These are phyloP conservation scores for Pangasius mekongensis DNA, from an alignment of 2,797 vertebrate species.

Conservation along the genomic window DNA sequence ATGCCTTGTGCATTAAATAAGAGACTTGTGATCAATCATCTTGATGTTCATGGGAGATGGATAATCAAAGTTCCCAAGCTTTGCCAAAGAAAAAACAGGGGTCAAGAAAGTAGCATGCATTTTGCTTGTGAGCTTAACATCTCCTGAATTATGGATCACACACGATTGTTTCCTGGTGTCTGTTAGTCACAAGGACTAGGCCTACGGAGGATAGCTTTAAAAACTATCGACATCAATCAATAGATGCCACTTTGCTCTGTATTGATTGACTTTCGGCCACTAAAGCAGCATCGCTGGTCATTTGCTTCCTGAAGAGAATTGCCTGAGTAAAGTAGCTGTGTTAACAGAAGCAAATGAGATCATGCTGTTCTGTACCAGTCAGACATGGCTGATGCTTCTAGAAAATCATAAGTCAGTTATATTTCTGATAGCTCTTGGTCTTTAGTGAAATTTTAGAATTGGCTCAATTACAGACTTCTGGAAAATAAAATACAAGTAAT, in stretches of 20 bases:
- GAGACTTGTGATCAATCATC: slow-evolving; percentile 24
- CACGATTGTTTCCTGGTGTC: slow-evolving; percentile 71
- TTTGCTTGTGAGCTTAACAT: slow-evolving; percentile 61
- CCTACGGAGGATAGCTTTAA: slow-evolving; percentile 70
- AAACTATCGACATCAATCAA: slow-evolving; percentile 69
- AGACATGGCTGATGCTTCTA: not conserved
- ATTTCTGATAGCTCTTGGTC: not conserved
- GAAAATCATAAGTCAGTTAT: not conserved
- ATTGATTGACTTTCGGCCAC: slow-evolving; percentile 70
- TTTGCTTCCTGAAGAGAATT: slow-evolving; percentile 27
- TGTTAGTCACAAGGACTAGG: slow-evolving; percentile 69
- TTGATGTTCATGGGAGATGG: slow-evolving; percentile 28
- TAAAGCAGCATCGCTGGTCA: slow-evolving; percentile 56
- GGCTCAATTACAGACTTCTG: not conserved
- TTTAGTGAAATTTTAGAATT: not conserved
- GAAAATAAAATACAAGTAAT: not conserved
- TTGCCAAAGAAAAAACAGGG: not conserved
- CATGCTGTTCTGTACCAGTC: not conserved
- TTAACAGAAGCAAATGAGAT: slow-evolving; percentile 37
- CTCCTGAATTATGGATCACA: slow-evolving; percentile 76
- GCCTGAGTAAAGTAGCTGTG: slow-evolving; percentile 42
- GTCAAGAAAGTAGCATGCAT: slow-evolving; percentile 55
- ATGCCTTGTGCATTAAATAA: slow-evolving; percentile 19
- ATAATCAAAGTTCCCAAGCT: slow-evolving; percentile 35
- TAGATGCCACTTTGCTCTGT: slow-evolving; percentile 67